These are phyloP conservation scores for Nasonia giraulti DNA, from an alignment of 1,140 invertebrate genomes.

Conservation along the genomic window DNA sequence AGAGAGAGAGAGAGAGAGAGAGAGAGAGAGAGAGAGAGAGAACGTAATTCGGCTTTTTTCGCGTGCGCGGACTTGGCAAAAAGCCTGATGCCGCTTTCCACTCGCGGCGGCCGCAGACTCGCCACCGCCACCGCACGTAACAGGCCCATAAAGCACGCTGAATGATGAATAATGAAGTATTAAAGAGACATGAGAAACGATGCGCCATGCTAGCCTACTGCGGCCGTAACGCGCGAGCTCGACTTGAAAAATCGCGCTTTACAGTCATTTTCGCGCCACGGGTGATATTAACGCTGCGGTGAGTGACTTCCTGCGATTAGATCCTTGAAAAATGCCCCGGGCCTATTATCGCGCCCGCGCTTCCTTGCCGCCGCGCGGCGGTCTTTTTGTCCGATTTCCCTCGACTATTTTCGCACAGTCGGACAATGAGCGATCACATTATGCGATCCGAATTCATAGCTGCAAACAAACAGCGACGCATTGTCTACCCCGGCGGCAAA, in stretches of 20 bases:
- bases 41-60: constrained; percentile 10
- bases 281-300: constrained; percentile 35
- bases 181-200: constrained; percentile 52
- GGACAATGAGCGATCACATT: no score
- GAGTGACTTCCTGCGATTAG: constrained; percentile 54
- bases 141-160: constrained; percentile 46
- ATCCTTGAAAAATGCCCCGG: constrained; percentile 57
- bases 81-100: constrained; percentile 16
- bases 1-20: no score
- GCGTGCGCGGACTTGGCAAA: not conserved
- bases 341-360: constrained; percentile 34
- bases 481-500: not conserved
- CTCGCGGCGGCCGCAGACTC: constrained; percentile 1
- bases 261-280: constrained; percentile 36
- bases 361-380: no score
- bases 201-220: not conserved
- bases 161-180: constrained; percentile 53
- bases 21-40: no score
- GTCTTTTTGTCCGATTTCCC: no score
- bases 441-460: not conserved
- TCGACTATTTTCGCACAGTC: no score
- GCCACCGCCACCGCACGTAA: constrained; percentile 33
- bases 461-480: not conserved
- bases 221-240: constrained; percentile 10
- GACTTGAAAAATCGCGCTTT: constrained; percentile 28